Evolutionary conservation across 2,888 invertebrate species (phyloP).

Genomic region (Biston stratarius): DNA sequence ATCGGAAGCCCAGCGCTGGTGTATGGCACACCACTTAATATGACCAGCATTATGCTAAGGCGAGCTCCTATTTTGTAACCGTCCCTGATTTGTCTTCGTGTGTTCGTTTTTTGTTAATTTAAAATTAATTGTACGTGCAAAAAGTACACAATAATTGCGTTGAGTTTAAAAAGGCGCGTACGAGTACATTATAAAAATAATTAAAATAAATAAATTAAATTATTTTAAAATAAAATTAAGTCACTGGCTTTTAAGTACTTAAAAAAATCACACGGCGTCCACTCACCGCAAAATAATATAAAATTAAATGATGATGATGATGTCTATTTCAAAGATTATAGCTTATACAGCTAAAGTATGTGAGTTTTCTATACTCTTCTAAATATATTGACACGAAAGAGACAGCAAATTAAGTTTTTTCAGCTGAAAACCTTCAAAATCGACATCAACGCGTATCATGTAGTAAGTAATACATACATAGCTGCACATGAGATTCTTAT

Average conservation of each 20-base stretch:
- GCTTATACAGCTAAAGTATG: background rate
- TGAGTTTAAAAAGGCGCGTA: conserved; percentile 54
- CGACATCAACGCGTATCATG: conserved; percentile 49
- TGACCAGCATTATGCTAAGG: no score
- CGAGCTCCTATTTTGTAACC: no score
- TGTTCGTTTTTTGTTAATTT: background rate
- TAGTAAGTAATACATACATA: conserved; percentile 63
- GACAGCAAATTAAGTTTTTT: background rate
- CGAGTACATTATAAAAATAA: no score
- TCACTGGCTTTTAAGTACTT: background rate
- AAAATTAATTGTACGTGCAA: background rate
- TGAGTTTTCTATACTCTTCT: background rate
- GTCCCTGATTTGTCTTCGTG: no score
- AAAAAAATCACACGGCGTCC: conserved; percentile 54
- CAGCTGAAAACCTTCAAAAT: no score
- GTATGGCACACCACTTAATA: no score
- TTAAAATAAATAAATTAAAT: conserved; percentile 22
- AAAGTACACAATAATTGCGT: background rate
- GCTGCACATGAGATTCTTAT: conserved; percentile 66
- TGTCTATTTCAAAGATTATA: background rate
- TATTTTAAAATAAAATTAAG: conserved; percentile 1
- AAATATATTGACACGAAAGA: background rate
- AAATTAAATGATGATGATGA: conserved; percentile 30
- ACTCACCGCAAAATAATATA: conserved; percentile 37
- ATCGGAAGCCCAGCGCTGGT: no score